Evolutionary conservation across 2,113 vertebrate species (phyloP).

Genomic region (Mionectes macconnelli): DNA sequence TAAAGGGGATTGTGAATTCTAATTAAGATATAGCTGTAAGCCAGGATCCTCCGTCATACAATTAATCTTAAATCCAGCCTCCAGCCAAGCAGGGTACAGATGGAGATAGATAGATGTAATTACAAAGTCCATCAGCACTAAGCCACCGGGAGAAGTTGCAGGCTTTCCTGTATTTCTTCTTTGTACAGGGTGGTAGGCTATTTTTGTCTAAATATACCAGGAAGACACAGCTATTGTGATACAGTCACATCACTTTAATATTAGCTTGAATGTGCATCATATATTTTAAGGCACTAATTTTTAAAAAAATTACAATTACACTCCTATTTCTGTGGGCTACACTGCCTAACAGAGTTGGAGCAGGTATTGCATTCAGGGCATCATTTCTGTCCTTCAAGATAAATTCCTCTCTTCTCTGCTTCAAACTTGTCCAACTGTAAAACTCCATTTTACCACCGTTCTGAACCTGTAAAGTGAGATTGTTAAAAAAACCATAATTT

Average conservation of each 20-base stretch:
- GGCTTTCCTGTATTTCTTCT: constrained; percentile 22
- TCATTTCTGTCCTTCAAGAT: neutral
- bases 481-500: neutral
- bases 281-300: neutral
- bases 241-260: neutral
- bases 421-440: neutral
- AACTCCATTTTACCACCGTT: neutral
- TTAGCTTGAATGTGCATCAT: neutral
- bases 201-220: constrained; percentile 12
- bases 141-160: neutral
- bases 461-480: neutral
- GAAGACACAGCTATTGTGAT: neutral
- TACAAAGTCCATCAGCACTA: constrained; percentile 36
- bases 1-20: constrained; percentile 25
- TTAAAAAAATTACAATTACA: neutral
- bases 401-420: neutral
- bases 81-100: neutral
- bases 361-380: neutral
- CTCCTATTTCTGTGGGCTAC: neutral
- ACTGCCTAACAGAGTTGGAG: neutral
- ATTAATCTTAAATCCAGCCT: constrained; percentile 43
- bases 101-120: constrained; percentile 37
- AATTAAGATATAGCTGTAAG: constrained; percentile 42
- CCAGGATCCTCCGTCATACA: neutral
- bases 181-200: neutral